phyloP scores from a whole-genome alignment of 1,140 invertebrate genomes.

The Euura lappo region DNA sequence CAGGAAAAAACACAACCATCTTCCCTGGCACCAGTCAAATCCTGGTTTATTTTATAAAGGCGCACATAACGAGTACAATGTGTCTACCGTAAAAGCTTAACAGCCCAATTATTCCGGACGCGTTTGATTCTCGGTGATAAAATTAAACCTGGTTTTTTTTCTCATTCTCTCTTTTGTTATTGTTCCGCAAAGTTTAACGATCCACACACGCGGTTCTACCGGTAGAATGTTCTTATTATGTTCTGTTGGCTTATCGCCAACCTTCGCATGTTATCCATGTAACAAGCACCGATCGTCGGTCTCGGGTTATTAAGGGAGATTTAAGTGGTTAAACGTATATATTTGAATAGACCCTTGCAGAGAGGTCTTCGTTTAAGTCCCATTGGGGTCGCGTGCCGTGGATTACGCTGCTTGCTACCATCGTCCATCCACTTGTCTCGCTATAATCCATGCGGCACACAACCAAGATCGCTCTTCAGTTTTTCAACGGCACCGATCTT shows the following conservation, averaged over 20 bases:
- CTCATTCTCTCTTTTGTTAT: neutral
- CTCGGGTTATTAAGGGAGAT: slow-evolving; percentile 3
- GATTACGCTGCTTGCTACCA: neutral
- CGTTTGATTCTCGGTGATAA: neutral
- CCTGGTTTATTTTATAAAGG: too few relatives aligned
- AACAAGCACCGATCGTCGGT: slow-evolving; percentile 1
- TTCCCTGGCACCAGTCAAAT: too few relatives aligned
- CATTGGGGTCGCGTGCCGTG: slow-evolving; percentile 3
- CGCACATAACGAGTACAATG: too few relatives aligned
- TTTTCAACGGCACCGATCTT: too few relatives aligned
- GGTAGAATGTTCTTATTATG: neutral
- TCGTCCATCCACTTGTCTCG: neutral
- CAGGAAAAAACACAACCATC: too few relatives aligned
- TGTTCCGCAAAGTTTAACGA: neutral
- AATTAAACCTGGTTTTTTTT: neutral
- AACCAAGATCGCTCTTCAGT: too few relatives aligned
- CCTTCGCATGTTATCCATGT: neutral
- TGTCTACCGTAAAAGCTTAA: too few relatives aligned
- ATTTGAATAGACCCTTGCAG: slow-evolving; percentile 2
- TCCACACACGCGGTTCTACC: neutral
- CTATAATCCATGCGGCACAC: slow-evolving; percentile 9
- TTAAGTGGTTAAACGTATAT: slow-evolving; percentile 7
- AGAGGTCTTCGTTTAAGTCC: slow-evolving; percentile 1
- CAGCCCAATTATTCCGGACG: neutral
- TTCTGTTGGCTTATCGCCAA: neutral